Conservation (phyloP, 2,888 invertebrate species). For the Sturmia bella region DNA sequence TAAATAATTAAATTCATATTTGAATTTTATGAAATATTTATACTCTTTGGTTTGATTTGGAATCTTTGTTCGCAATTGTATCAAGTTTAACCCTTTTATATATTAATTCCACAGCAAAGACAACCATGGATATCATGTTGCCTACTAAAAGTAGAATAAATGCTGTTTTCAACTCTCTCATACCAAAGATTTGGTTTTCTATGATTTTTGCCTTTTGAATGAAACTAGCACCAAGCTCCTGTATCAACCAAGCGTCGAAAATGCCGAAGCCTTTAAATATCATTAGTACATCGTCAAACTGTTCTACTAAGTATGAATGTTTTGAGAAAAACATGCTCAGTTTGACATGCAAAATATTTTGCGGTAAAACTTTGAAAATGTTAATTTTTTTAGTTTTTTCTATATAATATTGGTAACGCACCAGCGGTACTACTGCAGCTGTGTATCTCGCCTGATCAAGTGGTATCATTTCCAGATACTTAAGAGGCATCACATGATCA, state of each 20-base stretch:
- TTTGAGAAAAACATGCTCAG: constrained; percentile 70
- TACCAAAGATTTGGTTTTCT: constrained; percentile 21
- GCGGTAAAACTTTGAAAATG: constrained; percentile 58
- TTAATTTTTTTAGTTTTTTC: constrained; percentile 7
- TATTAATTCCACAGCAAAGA: constrained; percentile 71
- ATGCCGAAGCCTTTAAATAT: constrained; percentile 58
- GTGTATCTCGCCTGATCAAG: not conserved
- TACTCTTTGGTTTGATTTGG: no score
- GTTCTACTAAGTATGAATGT: constrained; percentile 66
- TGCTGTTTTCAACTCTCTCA: constrained; percentile 25
- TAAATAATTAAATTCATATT: no score
- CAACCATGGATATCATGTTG: not conserved
- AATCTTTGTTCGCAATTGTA: no score
- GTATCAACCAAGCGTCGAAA: constrained; percentile 61
- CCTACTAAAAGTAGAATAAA: constrained; percentile 31
- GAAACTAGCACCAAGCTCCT: constrained; percentile 44
- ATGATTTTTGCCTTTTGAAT: not conserved
- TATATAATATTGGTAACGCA: constrained; percentile 59
- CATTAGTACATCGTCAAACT: constrained; percentile 61
- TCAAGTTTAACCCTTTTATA: no score
- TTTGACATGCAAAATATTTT: constrained; percentile 63
- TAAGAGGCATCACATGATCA: constrained; percentile 19
- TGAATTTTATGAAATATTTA: no score
- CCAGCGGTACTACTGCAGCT: constrained; percentile 38
- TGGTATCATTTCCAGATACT: constrained; percentile 23